Conservation (phyloP, 2,797 vertebrate genomes). For the Cyprinella venusta region DNA sequence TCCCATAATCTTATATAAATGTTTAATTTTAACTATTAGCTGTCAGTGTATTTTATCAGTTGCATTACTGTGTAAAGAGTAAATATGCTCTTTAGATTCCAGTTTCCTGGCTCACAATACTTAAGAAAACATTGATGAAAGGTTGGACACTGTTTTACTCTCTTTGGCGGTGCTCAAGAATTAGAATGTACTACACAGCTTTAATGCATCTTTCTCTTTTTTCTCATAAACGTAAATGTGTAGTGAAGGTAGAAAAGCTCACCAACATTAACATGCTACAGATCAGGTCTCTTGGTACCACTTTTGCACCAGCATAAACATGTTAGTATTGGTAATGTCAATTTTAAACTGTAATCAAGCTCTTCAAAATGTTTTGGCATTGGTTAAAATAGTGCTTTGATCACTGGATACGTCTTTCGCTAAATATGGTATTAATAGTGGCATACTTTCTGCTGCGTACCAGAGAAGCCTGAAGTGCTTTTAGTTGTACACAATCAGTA, state of each 20-base stretch:
- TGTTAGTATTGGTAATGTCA: not conserved
- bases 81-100: not conserved
- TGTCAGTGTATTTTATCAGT: slow-evolving; percentile 4
- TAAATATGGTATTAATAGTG: slow-evolving; percentile 19
- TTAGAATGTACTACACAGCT: slow-evolving; percentile 17
- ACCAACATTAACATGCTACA: slow-evolving; percentile 4
- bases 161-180: not conserved
- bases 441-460: slow-evolving; percentile 14
- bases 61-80: slow-evolving; percentile 6
- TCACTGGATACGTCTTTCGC: slow-evolving; percentile 5
- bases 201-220: not conserved
- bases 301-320: slow-evolving; percentile 40
- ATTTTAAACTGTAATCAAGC: slow-evolving; percentile 2
- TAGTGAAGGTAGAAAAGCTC: not conserved
- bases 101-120: not conserved
- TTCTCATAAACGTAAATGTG: slow-evolving; percentile 1
- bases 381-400: slow-evolving; percentile 17
- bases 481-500: slow-evolving; percentile 4
- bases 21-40: not conserved
- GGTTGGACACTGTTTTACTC: not conserved
- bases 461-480: slow-evolving; percentile 15
- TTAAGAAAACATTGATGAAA: slow-evolving; percentile 9
- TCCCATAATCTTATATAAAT: slow-evolving; percentile 46
- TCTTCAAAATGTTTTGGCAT: slow-evolving; percentile 5
- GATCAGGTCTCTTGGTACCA: slow-evolving; percentile 2